Conservation (phyloP, 2,113 vertebrate genomes). For the Nothobranchius kuhntae region DNA sequence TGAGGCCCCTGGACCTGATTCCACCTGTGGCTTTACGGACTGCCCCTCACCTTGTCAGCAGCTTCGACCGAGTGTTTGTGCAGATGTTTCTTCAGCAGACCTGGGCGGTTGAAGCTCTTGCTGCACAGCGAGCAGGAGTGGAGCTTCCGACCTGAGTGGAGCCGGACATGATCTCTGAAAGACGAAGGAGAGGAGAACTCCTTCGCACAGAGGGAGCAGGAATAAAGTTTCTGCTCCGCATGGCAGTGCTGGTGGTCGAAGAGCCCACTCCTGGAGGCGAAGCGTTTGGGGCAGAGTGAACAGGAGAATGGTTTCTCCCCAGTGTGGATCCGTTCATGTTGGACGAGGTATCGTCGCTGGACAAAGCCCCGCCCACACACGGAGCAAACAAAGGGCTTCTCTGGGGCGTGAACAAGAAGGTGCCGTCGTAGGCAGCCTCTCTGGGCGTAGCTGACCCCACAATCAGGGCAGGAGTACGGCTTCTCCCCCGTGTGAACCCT, state of each 20-base stretch:
- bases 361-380: slow-evolving; percentile 52
- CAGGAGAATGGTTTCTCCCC: slow-evolving; percentile 59
- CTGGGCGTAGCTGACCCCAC: slow-evolving; percentile 54
- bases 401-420: slow-evolving; percentile 31
- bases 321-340: slow-evolving; percentile 59
- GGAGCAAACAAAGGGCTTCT: slow-evolving; percentile 45
- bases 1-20: too few relatives aligned
- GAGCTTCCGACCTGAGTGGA: slow-evolving; percentile 50
- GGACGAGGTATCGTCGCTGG: slow-evolving; percentile 44
- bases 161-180: slow-evolving; percentile 49
- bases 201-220: slow-evolving; percentile 55
- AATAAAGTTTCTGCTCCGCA: slow-evolving; percentile 9
- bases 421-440: slow-evolving; percentile 56
- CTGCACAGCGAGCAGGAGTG: slow-evolving; percentile 54
- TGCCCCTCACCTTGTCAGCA: slow-evolving; percentile 2
- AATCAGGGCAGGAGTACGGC: slow-evolving; percentile 58
- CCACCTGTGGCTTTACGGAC: too few relatives aligned
- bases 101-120: slow-evolving; percentile 65
- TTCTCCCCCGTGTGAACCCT: slow-evolving; percentile 62
- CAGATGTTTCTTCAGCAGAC: slow-evolving; percentile 57
- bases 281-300: slow-evolving; percentile 57
- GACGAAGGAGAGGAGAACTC: slow-evolving; percentile 53
- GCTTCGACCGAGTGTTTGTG: slow-evolving; percentile 16
- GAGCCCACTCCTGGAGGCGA: slow-evolving; percentile 49
- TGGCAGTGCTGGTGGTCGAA: slow-evolving; percentile 43